Evolutionary conservation across 2,113 vertebrate species (phyloP).

Genomic region (Myrmecophaga tridactyla): DNA sequence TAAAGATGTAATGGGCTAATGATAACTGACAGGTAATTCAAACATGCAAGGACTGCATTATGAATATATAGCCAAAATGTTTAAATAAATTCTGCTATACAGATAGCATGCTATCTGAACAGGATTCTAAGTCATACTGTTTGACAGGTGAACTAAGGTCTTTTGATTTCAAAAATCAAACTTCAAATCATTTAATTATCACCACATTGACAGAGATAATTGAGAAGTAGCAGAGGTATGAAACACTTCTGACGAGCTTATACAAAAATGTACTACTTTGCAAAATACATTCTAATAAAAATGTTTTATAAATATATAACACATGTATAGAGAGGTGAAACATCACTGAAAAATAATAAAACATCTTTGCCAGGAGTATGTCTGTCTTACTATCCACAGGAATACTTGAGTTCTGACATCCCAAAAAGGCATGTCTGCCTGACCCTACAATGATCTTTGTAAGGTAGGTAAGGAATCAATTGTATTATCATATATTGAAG

Average conservation of each 20-base stretch:
- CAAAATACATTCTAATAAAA: background rate
- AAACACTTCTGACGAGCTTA: background rate
- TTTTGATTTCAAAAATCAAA: slow-evolving; percentile 35
- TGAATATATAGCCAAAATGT: background rate
- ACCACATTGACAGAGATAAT: background rate
- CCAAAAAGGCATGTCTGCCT: background rate
- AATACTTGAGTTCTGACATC: background rate
- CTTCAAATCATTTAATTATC: background rate
- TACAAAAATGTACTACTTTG: background rate
- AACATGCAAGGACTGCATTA: background rate
- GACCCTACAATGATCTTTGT: background rate
- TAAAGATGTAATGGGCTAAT: background rate
- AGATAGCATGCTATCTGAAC: background rate
- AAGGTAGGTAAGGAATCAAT: background rate
- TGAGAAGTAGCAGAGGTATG: background rate
- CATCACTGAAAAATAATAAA: background rate
- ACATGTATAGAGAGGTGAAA: background rate
- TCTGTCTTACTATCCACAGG: background rate
- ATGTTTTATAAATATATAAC: background rate
- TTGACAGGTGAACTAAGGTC: background rate
- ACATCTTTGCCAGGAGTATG: background rate
- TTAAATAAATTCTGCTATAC: background rate
- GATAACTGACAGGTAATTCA: background rate
- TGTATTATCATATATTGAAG: background rate
- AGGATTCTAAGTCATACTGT: background rate